These are phyloP conservation scores for Drosophila mojavensis DNA, from an alignment of 1,140 invertebrate species.

Conservation along the genomic window DNA sequence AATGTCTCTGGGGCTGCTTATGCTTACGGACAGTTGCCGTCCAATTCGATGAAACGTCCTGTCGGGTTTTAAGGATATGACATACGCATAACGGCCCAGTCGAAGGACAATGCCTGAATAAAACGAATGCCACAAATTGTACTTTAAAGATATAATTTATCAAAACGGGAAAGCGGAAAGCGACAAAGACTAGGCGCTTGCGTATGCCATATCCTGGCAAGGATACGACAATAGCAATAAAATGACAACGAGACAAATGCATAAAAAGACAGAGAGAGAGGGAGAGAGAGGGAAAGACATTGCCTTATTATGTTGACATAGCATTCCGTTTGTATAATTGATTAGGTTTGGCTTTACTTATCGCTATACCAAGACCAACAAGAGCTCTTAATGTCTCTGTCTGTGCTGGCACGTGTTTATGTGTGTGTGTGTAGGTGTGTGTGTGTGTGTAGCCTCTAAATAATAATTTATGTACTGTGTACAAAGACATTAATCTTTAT, in stretches of 20 bases:
- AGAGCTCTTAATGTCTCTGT: neutral
- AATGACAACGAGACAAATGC: constrained; percentile 43
- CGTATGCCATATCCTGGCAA: constrained; percentile 8
- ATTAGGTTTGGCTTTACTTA: constrained; percentile 72
- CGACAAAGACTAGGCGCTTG: constrained; percentile 5
- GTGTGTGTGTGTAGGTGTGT: neutral
- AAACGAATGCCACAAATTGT: constrained; percentile 60
- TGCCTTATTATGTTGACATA: constrained; percentile 77
- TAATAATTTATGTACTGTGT: constrained; percentile 77
- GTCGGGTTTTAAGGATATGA: constrained; percentile 5
- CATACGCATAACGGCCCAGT: constrained; percentile 33
- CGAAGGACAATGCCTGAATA: constrained; percentile 8
- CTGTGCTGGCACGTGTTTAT: neutral
- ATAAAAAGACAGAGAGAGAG: constrained; percentile 4
- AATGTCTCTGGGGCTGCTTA: constrained; percentile 41
- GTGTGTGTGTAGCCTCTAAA: constrained; percentile 34
- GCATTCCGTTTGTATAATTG: constrained; percentile 73
- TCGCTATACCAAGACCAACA: neutral
- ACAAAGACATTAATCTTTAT: constrained; percentile 79
- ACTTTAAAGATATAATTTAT: constrained; percentile 75
- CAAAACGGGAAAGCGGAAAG: constrained; percentile 70
- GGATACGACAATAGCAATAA: constrained; percentile 36
- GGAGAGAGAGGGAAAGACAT: neutral
- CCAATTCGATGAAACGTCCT: constrained; percentile 69
- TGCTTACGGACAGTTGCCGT: constrained; percentile 65